phyloP scores from a whole-genome alignment of 1,140 invertebrate genomes.

The Mycetomoellerius zeteki region DNA sequence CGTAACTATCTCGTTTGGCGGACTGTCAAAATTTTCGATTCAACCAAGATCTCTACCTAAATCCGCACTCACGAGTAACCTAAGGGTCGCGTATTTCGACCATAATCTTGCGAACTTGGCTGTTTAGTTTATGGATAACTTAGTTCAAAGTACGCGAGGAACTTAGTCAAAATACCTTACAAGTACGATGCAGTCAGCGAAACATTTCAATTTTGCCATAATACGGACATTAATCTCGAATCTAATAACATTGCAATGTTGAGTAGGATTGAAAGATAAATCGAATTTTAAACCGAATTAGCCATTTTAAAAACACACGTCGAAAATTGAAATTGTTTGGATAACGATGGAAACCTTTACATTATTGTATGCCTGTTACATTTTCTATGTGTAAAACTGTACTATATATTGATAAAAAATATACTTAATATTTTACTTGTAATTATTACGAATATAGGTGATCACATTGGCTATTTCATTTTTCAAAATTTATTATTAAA shows the following conservation, averaged over 20 bases:
- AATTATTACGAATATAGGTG: background rate
- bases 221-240: constrained; percentile 26
- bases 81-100: constrained; percentile 29
- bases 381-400: background rate
- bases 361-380: background rate
- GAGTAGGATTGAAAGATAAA: background rate
- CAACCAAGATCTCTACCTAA: constrained; percentile 41
- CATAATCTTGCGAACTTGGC: constrained; percentile 56
- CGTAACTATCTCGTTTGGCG: constrained; percentile 50
- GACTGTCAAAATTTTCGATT: constrained; percentile 57
- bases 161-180: constrained; percentile 60
- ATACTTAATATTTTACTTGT: background rate
- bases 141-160: constrained; percentile 45
- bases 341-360: background rate
- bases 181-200: constrained; percentile 17
- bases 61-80: constrained; percentile 42
- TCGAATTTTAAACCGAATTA: constrained; percentile 4
- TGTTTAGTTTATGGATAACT: constrained; percentile 63
- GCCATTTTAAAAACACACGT: background rate
- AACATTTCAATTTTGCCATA: constrained; percentile 62
- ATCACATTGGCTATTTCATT: background rate
- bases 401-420: background rate
- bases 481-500: background rate
- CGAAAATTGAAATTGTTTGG: background rate
- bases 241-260: background rate